Evolutionary conservation across 1,140 invertebrate species (phyloP), one percentile per base, ranked within the genome.

Genomic region (Drosophila varians): DNA sequence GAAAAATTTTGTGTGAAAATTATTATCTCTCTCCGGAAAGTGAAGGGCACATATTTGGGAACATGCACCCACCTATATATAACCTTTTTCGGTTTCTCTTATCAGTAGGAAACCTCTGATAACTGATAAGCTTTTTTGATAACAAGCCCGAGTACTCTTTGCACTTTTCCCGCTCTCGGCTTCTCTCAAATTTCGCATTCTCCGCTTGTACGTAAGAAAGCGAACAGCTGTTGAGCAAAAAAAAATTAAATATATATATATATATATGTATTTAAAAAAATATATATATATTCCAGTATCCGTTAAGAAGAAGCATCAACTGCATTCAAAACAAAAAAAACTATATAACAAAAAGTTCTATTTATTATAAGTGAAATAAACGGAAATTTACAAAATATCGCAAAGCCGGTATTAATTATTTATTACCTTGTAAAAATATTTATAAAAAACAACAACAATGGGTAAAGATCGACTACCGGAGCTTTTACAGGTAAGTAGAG

Each of bases 391-490:
- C 18, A 65, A 38, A 65, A 57, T 9, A 28, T 36, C 40, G 19
- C 52, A 36, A 46, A 43, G 18, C 8, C 16, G 18, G 8, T 38
- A 14, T n/a, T n/a, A n/a, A n/a, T n/a, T n/a, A n/a, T n/a, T n/a
- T n/a, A n/a, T n/a, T n/a, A n/a, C n/a, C n/a, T n/a, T n/a, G n/a
- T n/a, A 23, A 45, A 28, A 28, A 52, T 47, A 60, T 38, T 14
- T 34, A 43, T 9, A 66, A 31, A 19, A 18, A 11, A 43, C 12
- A 57, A 12, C 42, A 12, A 66, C 40, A 60, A 89, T 89, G 89
- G 89, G 74, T 25, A 75, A 69, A 87, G 89, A 90, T 66, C 86
- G 89, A 61, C 70, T 90, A 36, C 89, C 89, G 7, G 89, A 90
- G 72, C 82, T 90, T 69, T 70, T 90, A 38, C 84, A 90, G 89